phyloP scores from a whole-genome alignment of 2,797 vertebrate species.

The Brachymystax lenok region DNA sequence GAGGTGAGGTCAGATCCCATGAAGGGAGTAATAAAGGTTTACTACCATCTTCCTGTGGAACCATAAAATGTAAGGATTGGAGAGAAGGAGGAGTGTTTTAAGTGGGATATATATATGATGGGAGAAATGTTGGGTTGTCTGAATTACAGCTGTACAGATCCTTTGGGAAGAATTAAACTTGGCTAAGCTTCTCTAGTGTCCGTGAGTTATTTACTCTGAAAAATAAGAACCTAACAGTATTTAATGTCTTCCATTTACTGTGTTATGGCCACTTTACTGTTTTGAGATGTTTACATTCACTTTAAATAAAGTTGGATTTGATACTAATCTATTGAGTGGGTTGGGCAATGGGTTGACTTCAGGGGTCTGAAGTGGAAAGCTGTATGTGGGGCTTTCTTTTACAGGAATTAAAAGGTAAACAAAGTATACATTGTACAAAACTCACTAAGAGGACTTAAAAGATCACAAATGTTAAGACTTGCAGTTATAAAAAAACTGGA shows the following conservation, averaged over 20 bases:
- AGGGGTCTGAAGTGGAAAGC: neutral
- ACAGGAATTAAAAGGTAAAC: neutral
- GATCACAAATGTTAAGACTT: neutral
- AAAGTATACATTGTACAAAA: neutral
- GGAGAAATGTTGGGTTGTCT: too few relatives aligned
- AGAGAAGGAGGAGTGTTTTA: too few relatives aligned
- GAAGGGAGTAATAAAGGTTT: too few relatives aligned
- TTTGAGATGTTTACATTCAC: neutral
- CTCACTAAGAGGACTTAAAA: neutral
- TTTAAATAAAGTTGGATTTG: neutral
- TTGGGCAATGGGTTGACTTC: neutral
- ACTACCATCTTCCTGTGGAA: too few relatives aligned
- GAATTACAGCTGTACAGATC: too few relatives aligned
- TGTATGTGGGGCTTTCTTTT: neutral
- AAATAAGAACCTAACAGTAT: neutral
- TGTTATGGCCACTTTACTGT: neutral
- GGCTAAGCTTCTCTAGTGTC: too few relatives aligned
- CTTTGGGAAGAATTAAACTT: too few relatives aligned
- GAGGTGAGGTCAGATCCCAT: too few relatives aligned
- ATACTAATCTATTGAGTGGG: neutral
- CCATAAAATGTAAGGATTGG: too few relatives aligned
- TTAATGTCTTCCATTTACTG: neutral
- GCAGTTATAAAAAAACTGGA: too few relatives aligned
- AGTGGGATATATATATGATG: too few relatives aligned
- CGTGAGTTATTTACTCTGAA: too few relatives aligned